Base-by-base conservation (phyloP, 2,888 invertebrate genomes). In the Apamea anceps region DNA sequence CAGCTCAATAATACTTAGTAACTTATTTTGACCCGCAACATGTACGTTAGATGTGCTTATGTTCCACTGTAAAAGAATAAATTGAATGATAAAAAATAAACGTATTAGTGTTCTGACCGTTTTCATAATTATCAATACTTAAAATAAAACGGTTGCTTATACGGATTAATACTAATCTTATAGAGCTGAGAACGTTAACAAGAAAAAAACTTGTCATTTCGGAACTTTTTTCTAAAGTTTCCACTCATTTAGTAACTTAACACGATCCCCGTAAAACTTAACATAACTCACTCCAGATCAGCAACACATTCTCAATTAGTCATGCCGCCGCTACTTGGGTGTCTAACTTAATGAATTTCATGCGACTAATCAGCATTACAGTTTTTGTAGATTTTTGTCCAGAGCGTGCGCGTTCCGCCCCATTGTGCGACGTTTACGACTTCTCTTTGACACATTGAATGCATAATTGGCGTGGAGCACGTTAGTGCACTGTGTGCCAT, bases 271-370 rank as follows among this genome's bases (percentile, higher is more conserved):
- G 68, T 87, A 66, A 71, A 82, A 75, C n/a, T 80, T 13, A 37
- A 74, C 79, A 75, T 87, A 90, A 90, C 88, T 91, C 90, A 81
- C 37, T 74, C 45, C 48, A 42, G 74, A 80, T 86, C 88, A 89
- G 87, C 84, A 86, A 90, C 87, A 90, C 88, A 91, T 93, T 93
- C 87, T 88, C 85, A 82, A 90, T 95, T 95, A 91, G 93, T 84
- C 76, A 91, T 84, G 92, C 93, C 88, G 79, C 90, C 85, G 85
- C 95, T 90, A 92, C 95, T 94, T 94, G 95, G 96, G 96, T 94
- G 96, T 96, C 94, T 93, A 82, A 90, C 90, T 89, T 92, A 92
- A 92, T 92, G 90, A 90, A 95, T 95, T 95, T 95, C 94, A 95
- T 94, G 95, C 91, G 81, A 90, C 91, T 94, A 93, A 94, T 90